phyloP scores from a whole-genome alignment of 2,113 vertebrate species.

The Copsychus sechellarum region DNA sequence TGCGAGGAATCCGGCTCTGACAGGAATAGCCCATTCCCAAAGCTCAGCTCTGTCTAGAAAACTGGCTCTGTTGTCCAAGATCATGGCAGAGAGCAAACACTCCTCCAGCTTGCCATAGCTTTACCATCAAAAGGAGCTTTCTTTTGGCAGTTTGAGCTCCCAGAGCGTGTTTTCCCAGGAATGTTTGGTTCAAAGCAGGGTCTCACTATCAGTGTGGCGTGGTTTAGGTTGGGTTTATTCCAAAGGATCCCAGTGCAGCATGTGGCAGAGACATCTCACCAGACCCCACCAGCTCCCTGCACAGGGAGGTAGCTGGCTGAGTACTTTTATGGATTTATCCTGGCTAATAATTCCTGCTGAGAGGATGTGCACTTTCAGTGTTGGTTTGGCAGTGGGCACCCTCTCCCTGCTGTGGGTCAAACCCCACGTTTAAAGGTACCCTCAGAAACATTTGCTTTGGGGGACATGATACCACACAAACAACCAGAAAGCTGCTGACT shows the following conservation, averaged over 20 bases:
- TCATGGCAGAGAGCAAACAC: constrained; percentile 26
- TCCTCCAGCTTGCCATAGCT: background rate
- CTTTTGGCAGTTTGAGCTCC: background rate
- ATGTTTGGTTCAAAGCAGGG: background rate
- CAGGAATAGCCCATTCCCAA: constrained; percentile 39
- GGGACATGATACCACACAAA: background rate
- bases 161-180: background rate
- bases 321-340: background rate
- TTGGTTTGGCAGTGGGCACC: background rate
- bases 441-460: background rate
- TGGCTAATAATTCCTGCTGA: background rate
- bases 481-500: background rate
- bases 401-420: background rate
- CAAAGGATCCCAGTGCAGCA: fast-evolving
- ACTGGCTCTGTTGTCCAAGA: background rate
- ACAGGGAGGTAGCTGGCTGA: background rate
- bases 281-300: background rate
- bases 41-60: constrained; percentile 50
- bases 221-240: background rate
- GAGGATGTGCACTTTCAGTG: background rate
- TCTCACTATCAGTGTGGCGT: fast-evolving
- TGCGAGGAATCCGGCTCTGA: constrained; percentile 24
- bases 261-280: background rate
- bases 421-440: background rate
- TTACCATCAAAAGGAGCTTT: constrained; percentile 21